A percentile compares a stretch with the other conserved stretches of the same genome.
Conservation (phyloP, 2,113 vertebrate species). For the Xyliphius kryptos region DNA sequence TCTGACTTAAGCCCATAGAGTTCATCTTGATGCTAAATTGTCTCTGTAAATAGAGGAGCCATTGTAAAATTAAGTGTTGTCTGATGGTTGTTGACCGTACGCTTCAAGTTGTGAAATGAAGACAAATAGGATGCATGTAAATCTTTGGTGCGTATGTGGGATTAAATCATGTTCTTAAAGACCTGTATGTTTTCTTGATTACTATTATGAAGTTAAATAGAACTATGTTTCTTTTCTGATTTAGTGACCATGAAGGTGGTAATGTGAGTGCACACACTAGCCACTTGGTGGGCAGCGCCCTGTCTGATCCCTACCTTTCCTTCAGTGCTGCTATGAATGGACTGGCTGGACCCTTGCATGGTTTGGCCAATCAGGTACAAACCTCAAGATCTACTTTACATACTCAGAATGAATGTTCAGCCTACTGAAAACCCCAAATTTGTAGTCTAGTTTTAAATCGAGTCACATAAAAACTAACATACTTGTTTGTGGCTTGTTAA, state of each 20-base stretch:
- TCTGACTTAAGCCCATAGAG: no score
- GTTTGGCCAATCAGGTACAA: constrained; percentile 91
- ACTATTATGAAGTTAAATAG: neutral
- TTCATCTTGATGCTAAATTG: no score
- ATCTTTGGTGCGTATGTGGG: no score
- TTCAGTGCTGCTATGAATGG: constrained; percentile 95
- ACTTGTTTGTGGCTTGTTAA: no score
- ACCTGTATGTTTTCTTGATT: no score
- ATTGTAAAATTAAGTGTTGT: no score
- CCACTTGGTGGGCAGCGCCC: constrained; percentile 87
- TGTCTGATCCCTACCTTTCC: constrained; percentile 89
- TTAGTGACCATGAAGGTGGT: constrained; percentile 91
- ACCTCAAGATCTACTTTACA: neutral
- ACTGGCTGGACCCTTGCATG: constrained; percentile 87
- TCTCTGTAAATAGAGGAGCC: no score
- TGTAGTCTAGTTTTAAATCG: neutral
- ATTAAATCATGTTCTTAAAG: no score
- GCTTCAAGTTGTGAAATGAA: no score
- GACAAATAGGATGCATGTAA: no score
- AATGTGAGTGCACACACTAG: constrained; percentile 95
- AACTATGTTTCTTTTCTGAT: constrained; percentile 3
- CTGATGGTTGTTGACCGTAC: no score
- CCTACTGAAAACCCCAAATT: no score
- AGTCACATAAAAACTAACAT: neutral
- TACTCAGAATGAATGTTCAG: neutral